Base-by-base conservation (phyloP, 2,797 vertebrate species). In the Sebastes kiyomatsui region DNA sequence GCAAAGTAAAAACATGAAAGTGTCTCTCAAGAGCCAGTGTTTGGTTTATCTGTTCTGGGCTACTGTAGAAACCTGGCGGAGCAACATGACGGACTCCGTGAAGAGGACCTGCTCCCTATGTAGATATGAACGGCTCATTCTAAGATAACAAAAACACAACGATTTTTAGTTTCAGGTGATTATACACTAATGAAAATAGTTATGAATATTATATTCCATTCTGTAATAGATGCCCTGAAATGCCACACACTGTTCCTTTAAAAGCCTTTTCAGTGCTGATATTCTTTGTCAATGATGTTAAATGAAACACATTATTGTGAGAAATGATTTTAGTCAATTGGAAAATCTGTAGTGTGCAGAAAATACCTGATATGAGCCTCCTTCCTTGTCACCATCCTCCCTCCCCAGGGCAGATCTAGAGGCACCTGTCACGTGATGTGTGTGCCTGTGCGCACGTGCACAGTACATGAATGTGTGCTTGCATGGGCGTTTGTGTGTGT, bases 371-470 rank as follows among this genome's bases (percentile, higher is more conserved):
- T 23, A 46, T 46, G 42, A 46, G 42, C 42, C 42, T 46, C 42
- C 5, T 28, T 49, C 5, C 2, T 59, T 52, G 13, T 65, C 3
- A 5, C 71, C 46, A n/a, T 49, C 33, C 30, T 35, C 12, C 8
- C 11, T 4, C 27, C 33, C 18, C 9, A 25, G 12, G 14, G 59
- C 35, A 68, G 18, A 75, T 38, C 52, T 25, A 16, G 7, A 54
- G 12, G 10, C 55, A 71, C 9, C n/a, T 6, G 0, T 28, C 58
- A 67, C 73, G 18, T 75, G 71, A 77, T 61, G 30, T 42, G 3
- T 38, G 23, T 55, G 22, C 27, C 9, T 30, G 58, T 71, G 23
- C 14, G 10, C 65, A 77, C 72, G 60, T 80, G 80, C 23, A 52
- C 52, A 18, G 25, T 49, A 23, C 58, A 61, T 46, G 67, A 54